Evolutionary conservation across 2,888 invertebrate genomes (phyloP).

Genomic region (Dendrolimus pini): DNA sequence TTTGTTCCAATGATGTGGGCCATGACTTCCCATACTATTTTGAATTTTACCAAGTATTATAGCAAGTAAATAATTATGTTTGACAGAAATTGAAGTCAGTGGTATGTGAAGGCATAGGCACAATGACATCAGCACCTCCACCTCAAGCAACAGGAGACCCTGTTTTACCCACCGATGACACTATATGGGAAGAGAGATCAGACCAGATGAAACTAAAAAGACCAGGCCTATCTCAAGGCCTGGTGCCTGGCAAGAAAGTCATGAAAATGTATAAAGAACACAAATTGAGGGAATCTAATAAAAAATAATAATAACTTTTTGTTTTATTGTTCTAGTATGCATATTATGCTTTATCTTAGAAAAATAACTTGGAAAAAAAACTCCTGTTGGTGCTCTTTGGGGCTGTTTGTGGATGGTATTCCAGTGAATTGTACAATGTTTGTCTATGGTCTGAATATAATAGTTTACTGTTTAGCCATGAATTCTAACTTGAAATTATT

Average conservation of each 20-base stretch:
- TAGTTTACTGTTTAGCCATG: too few relatives aligned
- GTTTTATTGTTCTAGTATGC: neutral
- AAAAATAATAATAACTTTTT: constrained; percentile 21
- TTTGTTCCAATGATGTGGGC: too few relatives aligned
- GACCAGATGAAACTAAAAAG: constrained; percentile 81
- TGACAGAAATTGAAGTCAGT: constrained; percentile 60
- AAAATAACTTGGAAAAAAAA: constrained; percentile 4
- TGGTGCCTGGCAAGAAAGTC: constrained; percentile 91
- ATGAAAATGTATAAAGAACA: constrained; percentile 85
- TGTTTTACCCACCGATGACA: constrained; percentile 50
- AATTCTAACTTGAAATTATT: too few relatives aligned
- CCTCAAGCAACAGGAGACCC: constrained; percentile 37
- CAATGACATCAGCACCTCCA: constrained; percentile 49
- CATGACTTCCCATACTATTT: too few relatives aligned
- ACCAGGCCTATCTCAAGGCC: constrained; percentile 84
- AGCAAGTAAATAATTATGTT: neutral
- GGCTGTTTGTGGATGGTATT: too few relatives aligned
- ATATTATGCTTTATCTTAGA: neutral
- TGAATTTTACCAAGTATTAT: too few relatives aligned
- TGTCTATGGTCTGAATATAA: too few relatives aligned
- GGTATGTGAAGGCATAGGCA: constrained; percentile 59
- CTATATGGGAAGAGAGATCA: constrained; percentile 64
- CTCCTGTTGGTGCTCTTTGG: too few relatives aligned
- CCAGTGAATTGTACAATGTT: too few relatives aligned
- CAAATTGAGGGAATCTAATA: constrained; percentile 63